A percentile compares a stretch with the other conserved stretches of the same genome.
phyloP scores from a whole-genome alignment of 2,113 vertebrate species.

The Cyprinodon tularosa region DNA sequence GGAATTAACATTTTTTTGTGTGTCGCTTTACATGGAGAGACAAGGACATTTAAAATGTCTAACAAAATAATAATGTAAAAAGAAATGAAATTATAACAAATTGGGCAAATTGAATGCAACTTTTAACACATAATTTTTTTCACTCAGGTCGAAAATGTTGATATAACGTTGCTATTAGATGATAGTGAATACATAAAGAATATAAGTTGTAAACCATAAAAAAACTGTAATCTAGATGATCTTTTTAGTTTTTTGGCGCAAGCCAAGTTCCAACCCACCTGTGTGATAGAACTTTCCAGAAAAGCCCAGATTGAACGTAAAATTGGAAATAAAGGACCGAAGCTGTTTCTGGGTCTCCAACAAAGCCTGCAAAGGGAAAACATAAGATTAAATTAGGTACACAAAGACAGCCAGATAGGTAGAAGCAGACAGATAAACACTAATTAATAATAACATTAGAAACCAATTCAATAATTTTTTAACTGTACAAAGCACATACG shows the following conservation, averaged over 20 bases:
- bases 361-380: slow-evolving; percentile 66
- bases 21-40: no score
- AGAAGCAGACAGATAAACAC: slow-evolving; percentile 23
- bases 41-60: no score
- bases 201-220: not conserved
- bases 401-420: slow-evolving; percentile 29
- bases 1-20: no score
- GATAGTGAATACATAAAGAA: not conserved
- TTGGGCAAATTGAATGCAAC: no score
- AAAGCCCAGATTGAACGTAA: slow-evolving; percentile 82
- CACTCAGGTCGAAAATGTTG: no score
- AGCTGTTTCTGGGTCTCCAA: slow-evolving; percentile 78
- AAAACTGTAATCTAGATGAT: not conserved
- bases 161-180: no score
- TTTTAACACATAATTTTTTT: no score
- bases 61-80: no score
- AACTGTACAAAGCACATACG: not conserved
- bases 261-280: slow-evolving; percentile 57
- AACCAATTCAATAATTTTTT: not conserved
- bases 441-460: slow-evolving; percentile 4
- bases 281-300: slow-evolving; percentile 83
- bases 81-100: no score
- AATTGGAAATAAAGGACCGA: slow-evolving; percentile 79
- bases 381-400: slow-evolving; percentile 33
- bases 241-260: not conserved